phyloP scores from a whole-genome alignment of 2,888 invertebrate species.

The Belgica antarctica region DNA sequence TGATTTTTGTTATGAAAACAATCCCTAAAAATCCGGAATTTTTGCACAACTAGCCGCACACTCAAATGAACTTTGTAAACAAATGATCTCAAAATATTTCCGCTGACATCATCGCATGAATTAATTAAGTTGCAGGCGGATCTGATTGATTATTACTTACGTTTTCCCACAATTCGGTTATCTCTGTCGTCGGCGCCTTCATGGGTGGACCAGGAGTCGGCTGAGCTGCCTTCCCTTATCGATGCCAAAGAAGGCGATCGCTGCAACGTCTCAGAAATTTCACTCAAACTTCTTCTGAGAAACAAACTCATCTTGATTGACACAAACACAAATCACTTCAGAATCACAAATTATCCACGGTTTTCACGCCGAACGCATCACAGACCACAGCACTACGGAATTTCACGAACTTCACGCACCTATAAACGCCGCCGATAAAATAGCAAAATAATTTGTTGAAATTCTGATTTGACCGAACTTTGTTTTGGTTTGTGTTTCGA shows the following conservation, averaged over 20 bases:
- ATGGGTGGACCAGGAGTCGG: slow-evolving; percentile 48
- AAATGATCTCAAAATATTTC: neutral
- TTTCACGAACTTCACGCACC: no score
- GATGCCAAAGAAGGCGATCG: slow-evolving; percentile 61
- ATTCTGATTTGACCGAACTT: no score
- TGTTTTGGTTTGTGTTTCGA: no score
- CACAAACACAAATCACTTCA: no score
- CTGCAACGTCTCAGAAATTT: slow-evolving; percentile 51
- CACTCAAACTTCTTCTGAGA: slow-evolving; percentile 44
- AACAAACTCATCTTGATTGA: slow-evolving; percentile 35
- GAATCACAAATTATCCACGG: no score
- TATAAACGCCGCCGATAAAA: no score
- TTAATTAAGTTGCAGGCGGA: neutral
- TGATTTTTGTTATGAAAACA: slow-evolving; percentile 37
- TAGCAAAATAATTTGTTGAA: no score
- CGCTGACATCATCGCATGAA: neutral
- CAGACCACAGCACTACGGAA: no score
- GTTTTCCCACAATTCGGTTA: neutral
- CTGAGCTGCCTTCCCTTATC: slow-evolving; percentile 57
- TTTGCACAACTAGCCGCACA: neutral
- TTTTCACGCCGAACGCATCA: no score
- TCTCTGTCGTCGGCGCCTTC: slow-evolving; percentile 29
- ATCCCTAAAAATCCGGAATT: neutral
- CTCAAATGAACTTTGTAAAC: neutral
- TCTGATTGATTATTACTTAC: slow-evolving; percentile 11